Conservation (phyloP, 2,113 vertebrate species). For the Rostratula benghalensis region DNA sequence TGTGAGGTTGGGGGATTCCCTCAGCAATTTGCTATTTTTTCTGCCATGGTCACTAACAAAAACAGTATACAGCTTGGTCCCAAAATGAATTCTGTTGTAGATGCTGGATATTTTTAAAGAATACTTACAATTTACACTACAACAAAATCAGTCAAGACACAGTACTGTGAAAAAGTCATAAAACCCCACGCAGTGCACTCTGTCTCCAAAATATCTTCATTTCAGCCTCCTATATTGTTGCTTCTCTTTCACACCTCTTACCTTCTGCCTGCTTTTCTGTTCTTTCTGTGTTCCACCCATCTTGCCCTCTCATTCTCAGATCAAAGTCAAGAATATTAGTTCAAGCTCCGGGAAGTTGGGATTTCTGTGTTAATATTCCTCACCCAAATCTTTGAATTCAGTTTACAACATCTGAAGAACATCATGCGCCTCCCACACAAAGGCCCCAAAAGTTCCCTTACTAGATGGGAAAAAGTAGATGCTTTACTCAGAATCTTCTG, state of each 20-base stretch:
- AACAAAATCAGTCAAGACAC: background rate
- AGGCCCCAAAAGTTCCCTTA: background rate
- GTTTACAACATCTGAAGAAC: background rate
- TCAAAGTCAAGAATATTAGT: background rate
- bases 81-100: background rate
- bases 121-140: background rate
- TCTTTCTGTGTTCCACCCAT: background rate
- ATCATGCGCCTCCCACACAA: background rate
- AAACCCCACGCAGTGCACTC: fast-evolving
- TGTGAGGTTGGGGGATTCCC: background rate
- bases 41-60: background rate
- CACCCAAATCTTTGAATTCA: background rate
- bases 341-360: background rate
- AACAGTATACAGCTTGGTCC: background rate
- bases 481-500: slow-evolving; percentile 8
- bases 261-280: background rate
- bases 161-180: background rate
- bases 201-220: background rate
- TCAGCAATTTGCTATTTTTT: background rate
- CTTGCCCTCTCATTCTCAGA: background rate
- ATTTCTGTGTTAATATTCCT: background rate
- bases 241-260: background rate
- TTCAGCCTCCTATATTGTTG: background rate
- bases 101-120: background rate
- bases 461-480: background rate